Percentiles rank a stretch among this genome's conserved stretches.
phyloP scores from a whole-genome alignment of 2,113 vertebrate species.

The Heloderma charlesbogerti region DNA sequence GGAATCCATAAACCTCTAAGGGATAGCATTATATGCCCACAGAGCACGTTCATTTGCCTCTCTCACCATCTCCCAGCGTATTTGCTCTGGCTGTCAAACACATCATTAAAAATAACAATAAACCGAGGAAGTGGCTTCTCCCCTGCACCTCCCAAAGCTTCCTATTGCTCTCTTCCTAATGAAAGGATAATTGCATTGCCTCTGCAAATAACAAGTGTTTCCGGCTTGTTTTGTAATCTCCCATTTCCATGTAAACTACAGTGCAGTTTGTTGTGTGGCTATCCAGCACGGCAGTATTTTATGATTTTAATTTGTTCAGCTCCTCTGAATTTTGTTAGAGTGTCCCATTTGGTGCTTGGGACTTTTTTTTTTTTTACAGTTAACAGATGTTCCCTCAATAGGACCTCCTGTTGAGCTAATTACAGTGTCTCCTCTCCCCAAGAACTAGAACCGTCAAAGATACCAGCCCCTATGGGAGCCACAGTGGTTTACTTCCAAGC shows the following conservation, averaged over 20 bases:
- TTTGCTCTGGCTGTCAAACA: background rate
- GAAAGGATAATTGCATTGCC: constrained; percentile 29
- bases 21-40: background rate
- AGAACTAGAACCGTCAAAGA: constrained; percentile 57
- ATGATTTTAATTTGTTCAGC: constrained; percentile 74
- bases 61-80: background rate
- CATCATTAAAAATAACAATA: background rate
- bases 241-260: constrained; percentile 54
- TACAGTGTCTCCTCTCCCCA: background rate
- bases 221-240: constrained; percentile 42
- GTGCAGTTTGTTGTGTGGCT: constrained; percentile 49
- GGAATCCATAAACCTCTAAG: background rate
- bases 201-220: constrained; percentile 30
- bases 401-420: constrained; percentile 53
- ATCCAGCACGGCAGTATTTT: constrained; percentile 65
- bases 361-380: constrained; percentile 55
- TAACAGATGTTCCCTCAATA: constrained; percentile 75
- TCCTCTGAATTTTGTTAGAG: constrained; percentile 64
- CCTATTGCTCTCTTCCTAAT: constrained; percentile 41
- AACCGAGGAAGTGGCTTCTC: background rate
- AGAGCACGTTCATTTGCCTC: background rate
- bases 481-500: constrained; percentile 44
- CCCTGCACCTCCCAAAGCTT: background rate
- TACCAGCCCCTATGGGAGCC: constrained; percentile 48
- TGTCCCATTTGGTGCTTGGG: constrained; percentile 59